A percentile compares a stretch with the other conserved stretches of the same genome.
These are phyloP conservation scores for Scopus umbretta DNA, from an alignment of 2,113 vertebrate species.

Conservation along the genomic window DNA sequence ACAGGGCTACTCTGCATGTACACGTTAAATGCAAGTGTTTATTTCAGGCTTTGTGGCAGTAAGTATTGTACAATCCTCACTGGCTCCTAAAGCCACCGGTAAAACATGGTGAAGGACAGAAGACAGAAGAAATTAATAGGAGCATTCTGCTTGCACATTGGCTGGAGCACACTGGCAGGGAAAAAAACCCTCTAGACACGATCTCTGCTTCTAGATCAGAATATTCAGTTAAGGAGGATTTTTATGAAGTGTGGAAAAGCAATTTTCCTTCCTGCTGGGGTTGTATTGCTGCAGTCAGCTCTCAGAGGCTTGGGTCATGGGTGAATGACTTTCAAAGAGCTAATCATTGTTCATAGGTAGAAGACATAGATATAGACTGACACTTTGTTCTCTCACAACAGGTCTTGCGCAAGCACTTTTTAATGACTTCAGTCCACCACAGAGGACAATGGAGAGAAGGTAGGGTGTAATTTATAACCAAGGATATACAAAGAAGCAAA, in stretches of 20 bases:
- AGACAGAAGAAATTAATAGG: neutral
- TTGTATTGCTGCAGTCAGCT: slow-evolving; percentile 7
- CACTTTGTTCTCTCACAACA: neutral
- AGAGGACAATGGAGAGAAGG: neutral
- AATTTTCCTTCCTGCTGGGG: slow-evolving; percentile 13
- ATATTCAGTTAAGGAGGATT: neutral
- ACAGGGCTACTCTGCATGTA: neutral
- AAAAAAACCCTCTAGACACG: neutral
- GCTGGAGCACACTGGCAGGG: neutral
- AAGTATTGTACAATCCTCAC: neutral
- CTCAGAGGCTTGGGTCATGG: neutral
- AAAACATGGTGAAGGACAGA: neutral
- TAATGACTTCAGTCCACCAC: neutral
- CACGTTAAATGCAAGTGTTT: neutral
- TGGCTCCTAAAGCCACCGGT: neutral
- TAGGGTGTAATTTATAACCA: neutral
- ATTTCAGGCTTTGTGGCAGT: neutral
- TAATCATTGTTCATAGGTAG: neutral
- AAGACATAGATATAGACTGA: neutral
- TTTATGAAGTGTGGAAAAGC: slow-evolving; percentile 28
- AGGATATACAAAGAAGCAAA: neutral
- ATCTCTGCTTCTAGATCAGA: neutral
- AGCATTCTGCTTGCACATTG: neutral
- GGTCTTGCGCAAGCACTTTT: neutral
- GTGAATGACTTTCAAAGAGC: slow-evolving; percentile 19